Conservation (phyloP, 2,797 vertebrate species). For the Muscicapa comitata region DNA sequence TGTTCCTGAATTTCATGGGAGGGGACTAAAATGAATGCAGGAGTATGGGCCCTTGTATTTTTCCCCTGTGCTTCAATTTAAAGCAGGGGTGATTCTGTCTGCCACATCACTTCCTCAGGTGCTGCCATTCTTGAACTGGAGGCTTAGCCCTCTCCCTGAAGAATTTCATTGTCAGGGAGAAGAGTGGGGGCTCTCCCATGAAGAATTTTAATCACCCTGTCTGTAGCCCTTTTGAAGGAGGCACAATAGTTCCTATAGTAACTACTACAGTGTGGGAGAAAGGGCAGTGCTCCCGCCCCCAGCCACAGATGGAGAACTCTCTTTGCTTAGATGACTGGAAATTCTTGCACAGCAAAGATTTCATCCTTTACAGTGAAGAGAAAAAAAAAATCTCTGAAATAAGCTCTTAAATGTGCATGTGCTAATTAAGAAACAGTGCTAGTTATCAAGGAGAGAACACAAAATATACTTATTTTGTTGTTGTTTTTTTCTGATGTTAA, state of each 20-base stretch:
- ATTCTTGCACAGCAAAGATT: constrained; percentile 50
- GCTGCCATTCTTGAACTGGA: constrained; percentile 52
- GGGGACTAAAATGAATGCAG: neutral
- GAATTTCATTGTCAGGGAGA: constrained; percentile 45
- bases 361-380: neutral
- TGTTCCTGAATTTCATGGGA: neutral
- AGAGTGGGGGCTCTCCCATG: constrained; percentile 22
- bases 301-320: constrained; percentile 40
- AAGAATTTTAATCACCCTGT: constrained; percentile 60
- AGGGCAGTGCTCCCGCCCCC: constrained; percentile 26
- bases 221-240: constrained; percentile 25
- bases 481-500: neutral
- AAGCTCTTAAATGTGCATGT: neutral
- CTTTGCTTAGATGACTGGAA: constrained; percentile 47
- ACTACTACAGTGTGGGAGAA: constrained; percentile 51
- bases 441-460: neutral
- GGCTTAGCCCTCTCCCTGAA: constrained; percentile 43
- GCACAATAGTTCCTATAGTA: constrained; percentile 52
- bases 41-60: neutral
- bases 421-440: neutral
- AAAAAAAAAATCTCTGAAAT: constrained; percentile 15
- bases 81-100: constrained; percentile 32
- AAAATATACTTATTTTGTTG: neutral
- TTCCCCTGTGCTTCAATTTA: neutral
- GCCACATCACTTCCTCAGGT: constrained; percentile 41